Base-by-base conservation (phyloP, 2,113 vertebrate species). In the Heliornis fulica region DNA sequence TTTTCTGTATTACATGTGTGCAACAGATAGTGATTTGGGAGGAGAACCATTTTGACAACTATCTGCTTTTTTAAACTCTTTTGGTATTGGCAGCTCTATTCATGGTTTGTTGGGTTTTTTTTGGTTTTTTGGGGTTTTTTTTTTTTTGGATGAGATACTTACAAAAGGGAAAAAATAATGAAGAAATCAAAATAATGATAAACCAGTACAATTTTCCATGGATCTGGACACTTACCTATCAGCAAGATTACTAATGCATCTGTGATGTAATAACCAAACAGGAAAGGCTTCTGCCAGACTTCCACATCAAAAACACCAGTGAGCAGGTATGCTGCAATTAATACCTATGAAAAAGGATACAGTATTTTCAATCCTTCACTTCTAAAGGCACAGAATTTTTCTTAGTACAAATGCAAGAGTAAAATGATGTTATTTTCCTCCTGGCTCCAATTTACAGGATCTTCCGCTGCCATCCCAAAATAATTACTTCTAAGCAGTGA, bases 241-340 rank as follows among this genome's bases (percentile, higher is more conserved):
- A 97, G 83, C 60, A 98, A 83, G 65, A 96, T 68, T 75, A 98
- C 94, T 90, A 98, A 86, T 26, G 59, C 29, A 3, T 97, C 97
- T 70, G 93, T 94, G 83, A 97, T 96, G 70, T 96, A 97, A 90
- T 97, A 97, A 74, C 96, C 97, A 74, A 97, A 95, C 9, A 97
- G 64, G 53, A 98, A 50, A 85, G 97, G 96, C 70, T 94, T 97
- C 60, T 98, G 94, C 96, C 97, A 98, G 22, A 96, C 60, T 71
- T 98, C 97, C 89, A 98, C 96, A 48, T 97, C 98, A 57, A 95
- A n/a, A 81, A n/a, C 48, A 50, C 96, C 88, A 0, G 97, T 98
- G 60, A 98, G 71, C 56, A 98, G 90, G 89, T 98, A 98, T 3
- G 96, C 95, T 76, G 84, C 68, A 90, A 97, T 94, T 93, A 97